Percentiles rank a stretch among this genome's conserved stretches.
Evolutionary conservation across 2,113 vertebrate species (phyloP).

Genomic region (Panurus biarmicus): DNA sequence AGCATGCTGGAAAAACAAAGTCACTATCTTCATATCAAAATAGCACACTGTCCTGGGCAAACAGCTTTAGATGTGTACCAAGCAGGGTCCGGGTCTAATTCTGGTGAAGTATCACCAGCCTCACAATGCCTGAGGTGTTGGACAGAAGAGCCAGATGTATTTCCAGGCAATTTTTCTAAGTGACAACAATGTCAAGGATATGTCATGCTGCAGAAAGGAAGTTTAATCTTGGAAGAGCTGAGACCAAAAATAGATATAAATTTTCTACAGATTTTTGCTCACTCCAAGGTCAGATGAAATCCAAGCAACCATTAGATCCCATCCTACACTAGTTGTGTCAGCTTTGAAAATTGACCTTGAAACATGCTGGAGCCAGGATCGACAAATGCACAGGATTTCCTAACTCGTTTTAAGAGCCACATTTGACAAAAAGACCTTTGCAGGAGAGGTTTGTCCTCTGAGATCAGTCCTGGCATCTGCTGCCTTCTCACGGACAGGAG

Average conservation of each 20-base stretch:
- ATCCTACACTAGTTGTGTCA: background rate
- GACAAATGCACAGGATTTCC: background rate
- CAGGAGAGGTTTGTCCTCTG: background rate
- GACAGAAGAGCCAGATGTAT: background rate
- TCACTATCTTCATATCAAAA: background rate
- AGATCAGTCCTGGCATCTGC: background rate
- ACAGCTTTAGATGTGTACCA: background rate
- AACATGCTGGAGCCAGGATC: fast-evolving
- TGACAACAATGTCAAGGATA: fast-evolving
- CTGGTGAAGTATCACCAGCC: background rate
- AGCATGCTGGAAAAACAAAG: background rate
- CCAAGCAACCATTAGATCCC: background rate
- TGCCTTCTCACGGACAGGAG: background rate
- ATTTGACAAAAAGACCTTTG: background rate
- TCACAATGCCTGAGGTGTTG: background rate
- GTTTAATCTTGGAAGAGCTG: background rate
- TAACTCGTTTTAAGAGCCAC: background rate
- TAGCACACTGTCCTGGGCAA: background rate
- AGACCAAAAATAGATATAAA: background rate
- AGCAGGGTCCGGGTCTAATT: background rate
- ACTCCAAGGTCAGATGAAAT: background rate
- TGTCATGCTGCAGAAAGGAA: background rate
- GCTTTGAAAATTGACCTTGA: background rate
- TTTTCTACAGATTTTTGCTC: background rate
- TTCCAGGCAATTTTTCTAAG: background rate